A percentile compares a stretch with the other conserved stretches of the same genome.
Evolutionary conservation across 2,797 vertebrate genomes (phyloP).

Genomic region (Apogon hyalosoma): DNA sequence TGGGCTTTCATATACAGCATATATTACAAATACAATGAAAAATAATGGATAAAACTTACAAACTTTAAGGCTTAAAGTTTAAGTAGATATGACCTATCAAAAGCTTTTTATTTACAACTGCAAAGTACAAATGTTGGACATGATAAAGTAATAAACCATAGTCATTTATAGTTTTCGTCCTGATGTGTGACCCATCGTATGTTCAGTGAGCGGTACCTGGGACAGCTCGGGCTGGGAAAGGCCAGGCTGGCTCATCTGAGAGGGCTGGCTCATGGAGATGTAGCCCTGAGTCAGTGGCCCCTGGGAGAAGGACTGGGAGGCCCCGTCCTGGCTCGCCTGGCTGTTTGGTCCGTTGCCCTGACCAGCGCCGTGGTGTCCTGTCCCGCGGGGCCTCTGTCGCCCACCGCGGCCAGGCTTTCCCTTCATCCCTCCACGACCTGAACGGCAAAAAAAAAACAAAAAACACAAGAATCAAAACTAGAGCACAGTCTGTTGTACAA

Average conservation of each 20-base stretch:
- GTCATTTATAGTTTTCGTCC: background rate
- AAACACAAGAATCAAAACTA: background rate
- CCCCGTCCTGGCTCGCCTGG: conserved; percentile 95
- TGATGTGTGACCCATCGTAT: background rate
- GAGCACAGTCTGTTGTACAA: background rate
- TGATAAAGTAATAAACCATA: background rate
- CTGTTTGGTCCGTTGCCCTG: conserved; percentile 91
- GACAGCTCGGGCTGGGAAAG: conserved; percentile 98
- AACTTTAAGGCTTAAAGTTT: too few species aligned
- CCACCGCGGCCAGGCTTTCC: conserved; percentile 93
- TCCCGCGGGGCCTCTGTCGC: conserved; percentile 91
- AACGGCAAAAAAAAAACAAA: background rate
- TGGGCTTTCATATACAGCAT: too few species aligned
- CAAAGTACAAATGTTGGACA: too few species aligned
- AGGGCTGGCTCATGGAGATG: conserved; percentile 99
- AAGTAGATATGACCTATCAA: too few species aligned
- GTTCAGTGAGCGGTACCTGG: conserved; percentile 83
- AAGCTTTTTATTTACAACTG: too few species aligned
- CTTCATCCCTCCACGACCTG: conserved; percentile 94
- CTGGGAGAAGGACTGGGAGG: conserved; percentile 98
- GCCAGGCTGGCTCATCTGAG: conserved; percentile 99
- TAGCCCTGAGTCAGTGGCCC: conserved; percentile 98
- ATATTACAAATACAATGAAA: too few species aligned
- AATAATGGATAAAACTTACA: too few species aligned
- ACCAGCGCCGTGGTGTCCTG: conserved; percentile 88